A percentile compares a stretch with the other conserved stretches of the same genome.
Conservation (phyloP, 2,113 vertebrate genomes). For the Misgurnus mizolepis region DNA sequence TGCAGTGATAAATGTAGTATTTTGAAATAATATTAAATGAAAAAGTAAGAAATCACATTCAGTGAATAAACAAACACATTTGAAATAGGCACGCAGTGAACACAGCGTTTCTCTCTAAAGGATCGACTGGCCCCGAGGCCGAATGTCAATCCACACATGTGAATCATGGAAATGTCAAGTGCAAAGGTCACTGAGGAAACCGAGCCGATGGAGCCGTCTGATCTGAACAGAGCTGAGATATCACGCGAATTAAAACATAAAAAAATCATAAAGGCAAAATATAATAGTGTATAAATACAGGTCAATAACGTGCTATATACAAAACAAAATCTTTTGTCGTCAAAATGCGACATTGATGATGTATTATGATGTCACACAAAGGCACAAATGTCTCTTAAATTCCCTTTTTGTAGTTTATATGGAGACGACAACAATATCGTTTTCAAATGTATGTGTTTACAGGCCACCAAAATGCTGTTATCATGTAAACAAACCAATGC, state of each 20-base stretch:
- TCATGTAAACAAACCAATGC: no score
- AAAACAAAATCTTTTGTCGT: no score
- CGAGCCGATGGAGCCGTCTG: background rate
- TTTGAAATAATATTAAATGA: background rate
- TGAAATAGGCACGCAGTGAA: background rate
- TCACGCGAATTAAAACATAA: constrained; percentile 3
- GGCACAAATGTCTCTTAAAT: no score
- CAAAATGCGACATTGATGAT: no score
- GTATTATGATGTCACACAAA: no score
- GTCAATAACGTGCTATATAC: background rate
- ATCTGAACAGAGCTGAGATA: background rate
- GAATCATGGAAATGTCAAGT: constrained; percentile 75
- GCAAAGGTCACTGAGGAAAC: constrained; percentile 58
- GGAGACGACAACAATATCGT: no score
- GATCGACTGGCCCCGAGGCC: constrained; percentile 69
- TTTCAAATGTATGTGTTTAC: no score
- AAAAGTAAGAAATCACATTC: background rate
- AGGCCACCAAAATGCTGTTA: no score
- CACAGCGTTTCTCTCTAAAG: constrained; percentile 62
- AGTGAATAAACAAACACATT: background rate
- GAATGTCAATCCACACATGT: constrained; percentile 68
- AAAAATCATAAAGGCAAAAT: background rate
- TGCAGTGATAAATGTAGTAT: background rate
- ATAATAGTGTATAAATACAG: background rate
- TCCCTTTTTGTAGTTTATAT: no score